These are phyloP conservation scores for Brachirus orientalis DNA, from an alignment of 2,113 vertebrate genomes.

Conservation along the genomic window DNA sequence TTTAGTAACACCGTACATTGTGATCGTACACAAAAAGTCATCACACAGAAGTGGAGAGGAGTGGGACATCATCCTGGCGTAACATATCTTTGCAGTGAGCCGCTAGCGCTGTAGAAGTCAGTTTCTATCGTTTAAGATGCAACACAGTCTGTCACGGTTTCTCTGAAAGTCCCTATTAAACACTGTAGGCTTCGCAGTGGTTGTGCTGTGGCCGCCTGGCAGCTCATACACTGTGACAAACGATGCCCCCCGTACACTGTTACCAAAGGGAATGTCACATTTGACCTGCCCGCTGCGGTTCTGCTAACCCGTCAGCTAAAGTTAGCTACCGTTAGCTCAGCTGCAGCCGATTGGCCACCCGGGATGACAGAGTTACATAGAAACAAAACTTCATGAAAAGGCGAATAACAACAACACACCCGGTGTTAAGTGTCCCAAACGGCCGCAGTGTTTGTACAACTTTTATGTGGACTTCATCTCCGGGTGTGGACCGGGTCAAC, in stretches of 20 bases:
- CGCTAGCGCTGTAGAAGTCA: neutral
- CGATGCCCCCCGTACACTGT: constrained; percentile 1
- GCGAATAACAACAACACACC: neutral
- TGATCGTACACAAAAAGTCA: neutral
- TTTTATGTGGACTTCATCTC: constrained; percentile 24
- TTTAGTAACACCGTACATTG: neutral
- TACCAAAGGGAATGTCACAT: constrained; percentile 20
- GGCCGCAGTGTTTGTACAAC: neutral
- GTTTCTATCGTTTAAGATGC: neutral
- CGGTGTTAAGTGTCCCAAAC: neutral
- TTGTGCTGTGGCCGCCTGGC: neutral
- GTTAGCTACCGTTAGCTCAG: constrained; percentile 36
- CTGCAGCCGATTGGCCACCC: neutral
- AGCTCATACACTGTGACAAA: constrained; percentile 21
- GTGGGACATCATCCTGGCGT: neutral
- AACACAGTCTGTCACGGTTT: neutral
- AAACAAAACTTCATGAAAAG: neutral
- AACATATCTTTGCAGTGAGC: constrained; percentile 16
- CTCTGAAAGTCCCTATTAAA: neutral
- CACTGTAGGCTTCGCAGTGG: neutral
- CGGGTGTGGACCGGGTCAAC: constrained; percentile 1
- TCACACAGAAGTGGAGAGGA: neutral
- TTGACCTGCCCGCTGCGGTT: constrained; percentile 30
- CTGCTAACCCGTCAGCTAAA: constrained; percentile 41
- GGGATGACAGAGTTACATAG: constrained; percentile 10